These are phyloP conservation scores for Nomada hirtipes DNA, from an alignment of 2,888 invertebrate species.

Conservation along the genomic window DNA sequence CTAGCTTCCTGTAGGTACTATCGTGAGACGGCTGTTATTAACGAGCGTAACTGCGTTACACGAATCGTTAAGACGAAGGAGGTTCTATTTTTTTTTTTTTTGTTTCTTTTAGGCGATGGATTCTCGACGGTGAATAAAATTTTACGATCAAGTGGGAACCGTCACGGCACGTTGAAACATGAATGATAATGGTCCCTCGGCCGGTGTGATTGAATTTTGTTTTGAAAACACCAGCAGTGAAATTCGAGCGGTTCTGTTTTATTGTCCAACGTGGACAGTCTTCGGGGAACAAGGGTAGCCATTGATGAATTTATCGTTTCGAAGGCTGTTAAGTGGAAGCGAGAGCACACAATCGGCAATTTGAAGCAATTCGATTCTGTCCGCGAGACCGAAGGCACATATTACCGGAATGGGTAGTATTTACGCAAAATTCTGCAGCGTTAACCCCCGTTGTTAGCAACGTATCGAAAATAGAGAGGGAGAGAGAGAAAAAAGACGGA, in stretches of 20 bases:
- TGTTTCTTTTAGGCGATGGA: not conserved
- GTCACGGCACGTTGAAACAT: slow-evolving; percentile 29
- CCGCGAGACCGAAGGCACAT: slow-evolving; percentile 24
- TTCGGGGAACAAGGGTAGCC: slow-evolving; percentile 64
- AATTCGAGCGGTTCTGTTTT: slow-evolving; percentile 69
- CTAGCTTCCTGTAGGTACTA: slow-evolving; percentile 5
- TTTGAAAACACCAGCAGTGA: slow-evolving; percentile 75
- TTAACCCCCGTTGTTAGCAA: slow-evolving; percentile 35
- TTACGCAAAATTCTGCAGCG: slow-evolving; percentile 36
- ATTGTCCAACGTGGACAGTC: slow-evolving; percentile 54
- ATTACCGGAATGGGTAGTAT: slow-evolving; percentile 23
- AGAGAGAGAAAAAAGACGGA: not conserved
- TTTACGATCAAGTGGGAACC: slow-evolving; percentile 58
- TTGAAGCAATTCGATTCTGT: slow-evolving; percentile 49
- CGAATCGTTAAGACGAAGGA: not conserved
- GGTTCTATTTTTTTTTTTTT: not conserved
- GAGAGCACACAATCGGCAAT: slow-evolving; percentile 34
- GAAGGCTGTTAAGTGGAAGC: slow-evolving; percentile 31
- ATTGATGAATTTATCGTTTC: slow-evolving; percentile 63
- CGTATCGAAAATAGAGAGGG: slow-evolving; percentile 8
- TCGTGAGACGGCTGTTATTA: slow-evolving; percentile 1
- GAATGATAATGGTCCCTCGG: slow-evolving; percentile 61
- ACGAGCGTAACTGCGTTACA: slow-evolving; percentile 23
- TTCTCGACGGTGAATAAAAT: slow-evolving; percentile 30
- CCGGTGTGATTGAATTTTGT: slow-evolving; percentile 73